phyloP scores from a whole-genome alignment of 2,888 invertebrate species.

The Sipha maydis region DNA sequence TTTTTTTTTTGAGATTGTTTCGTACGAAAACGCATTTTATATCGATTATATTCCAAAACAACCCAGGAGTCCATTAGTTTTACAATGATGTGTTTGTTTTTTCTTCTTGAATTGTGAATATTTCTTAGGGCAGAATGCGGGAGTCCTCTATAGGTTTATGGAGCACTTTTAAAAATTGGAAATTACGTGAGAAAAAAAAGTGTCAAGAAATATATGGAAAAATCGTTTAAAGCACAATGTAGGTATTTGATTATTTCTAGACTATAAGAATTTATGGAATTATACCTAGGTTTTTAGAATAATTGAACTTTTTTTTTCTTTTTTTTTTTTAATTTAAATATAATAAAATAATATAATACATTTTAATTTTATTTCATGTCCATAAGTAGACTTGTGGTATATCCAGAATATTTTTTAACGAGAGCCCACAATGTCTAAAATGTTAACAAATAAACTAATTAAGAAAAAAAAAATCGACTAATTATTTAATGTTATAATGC shows the following conservation, averaged over 20 bases:
- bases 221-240: background rate
- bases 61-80: background rate
- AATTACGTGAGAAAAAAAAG: background rate
- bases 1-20: background rate
- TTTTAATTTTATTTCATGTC: too few relatives aligned
- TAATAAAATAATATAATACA: too few relatives aligned
- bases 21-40: background rate
- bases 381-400: too few relatives aligned
- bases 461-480: too few relatives aligned
- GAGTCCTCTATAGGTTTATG: background rate
- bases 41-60: background rate
- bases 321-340: too few relatives aligned
- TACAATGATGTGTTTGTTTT: background rate
- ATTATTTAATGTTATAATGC: too few relatives aligned
- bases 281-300: too few relatives aligned
- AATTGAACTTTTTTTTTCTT: too few relatives aligned
- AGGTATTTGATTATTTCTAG: background rate
- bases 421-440: too few relatives aligned
- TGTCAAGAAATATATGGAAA: background rate
- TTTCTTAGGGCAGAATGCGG: background rate
- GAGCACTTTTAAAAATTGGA: background rate
- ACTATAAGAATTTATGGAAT: too few relatives aligned
- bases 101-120: background rate
- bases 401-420: too few relatives aligned
- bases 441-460: too few relatives aligned